phyloP scores from a whole-genome alignment of 2,797 vertebrate species.

The Etheostoma perlongum region DNA sequence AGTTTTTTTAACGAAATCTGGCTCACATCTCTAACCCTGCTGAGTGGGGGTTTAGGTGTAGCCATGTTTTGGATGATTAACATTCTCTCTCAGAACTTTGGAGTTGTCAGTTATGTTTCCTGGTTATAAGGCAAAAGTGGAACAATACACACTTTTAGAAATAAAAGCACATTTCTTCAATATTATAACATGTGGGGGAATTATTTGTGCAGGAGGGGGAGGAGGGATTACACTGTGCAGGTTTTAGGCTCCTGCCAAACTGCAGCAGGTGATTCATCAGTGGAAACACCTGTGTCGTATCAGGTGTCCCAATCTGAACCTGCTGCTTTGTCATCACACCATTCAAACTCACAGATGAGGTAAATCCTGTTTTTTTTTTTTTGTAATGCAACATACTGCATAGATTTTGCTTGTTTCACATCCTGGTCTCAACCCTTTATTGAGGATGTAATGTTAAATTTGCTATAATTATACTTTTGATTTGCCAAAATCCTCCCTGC shows the following conservation, averaged over 20 bases:
- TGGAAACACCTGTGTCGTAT: constrained; percentile 5
- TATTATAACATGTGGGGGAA: not conserved
- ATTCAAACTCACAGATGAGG: not conserved
- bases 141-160: not conserved
- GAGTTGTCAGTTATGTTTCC: not conserved
- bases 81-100: not conserved
- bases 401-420: not conserved
- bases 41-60: not conserved
- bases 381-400: not conserved
- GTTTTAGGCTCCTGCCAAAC: not conserved
- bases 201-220: not conserved
- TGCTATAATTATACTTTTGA: not conserved
- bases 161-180: not conserved
- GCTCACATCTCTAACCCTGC: not conserved
- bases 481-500: not conserved
- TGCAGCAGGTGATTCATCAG: constrained; percentile 4
- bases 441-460: not conserved
- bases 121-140: too few relatives aligned
- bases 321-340: not conserved
- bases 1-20: not conserved
- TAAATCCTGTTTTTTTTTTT: not conserved
- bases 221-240: too few relatives aligned
- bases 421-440: not conserved
- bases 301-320: not conserved
- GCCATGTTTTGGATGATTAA: not conserved